Conservation (phyloP, 2,113 vertebrate genomes). For the Gymnobelideus leadbeateri region DNA sequence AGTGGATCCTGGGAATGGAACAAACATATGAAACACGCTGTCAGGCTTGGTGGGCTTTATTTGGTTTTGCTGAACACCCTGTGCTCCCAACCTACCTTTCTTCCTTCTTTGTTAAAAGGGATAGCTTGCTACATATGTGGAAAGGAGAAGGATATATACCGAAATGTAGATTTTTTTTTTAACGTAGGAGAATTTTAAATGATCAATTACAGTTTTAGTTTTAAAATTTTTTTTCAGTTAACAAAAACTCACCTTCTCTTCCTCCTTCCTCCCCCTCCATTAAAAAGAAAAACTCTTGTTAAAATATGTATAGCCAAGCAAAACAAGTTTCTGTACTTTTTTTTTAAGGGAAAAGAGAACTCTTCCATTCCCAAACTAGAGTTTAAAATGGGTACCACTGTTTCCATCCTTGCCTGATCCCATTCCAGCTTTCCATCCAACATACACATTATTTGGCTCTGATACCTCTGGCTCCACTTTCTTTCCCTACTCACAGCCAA, state of each 20-base stretch:
- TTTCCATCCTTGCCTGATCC: not conserved
- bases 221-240: not conserved
- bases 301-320: not conserved
- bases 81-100: not conserved
- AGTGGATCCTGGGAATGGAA: not conserved
- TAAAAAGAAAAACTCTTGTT: not conserved
- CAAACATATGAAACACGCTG: not conserved
- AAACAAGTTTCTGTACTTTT: not conserved
- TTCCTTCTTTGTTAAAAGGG: not conserved
- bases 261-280: not conserved
- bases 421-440: constrained; percentile 8
- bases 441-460: not conserved
- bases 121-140: not conserved
- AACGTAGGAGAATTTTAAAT: not conserved
- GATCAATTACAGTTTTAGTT: not conserved
- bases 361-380: not conserved
- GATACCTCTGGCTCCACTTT: not conserved
- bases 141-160: not conserved
- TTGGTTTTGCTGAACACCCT: not conserved
- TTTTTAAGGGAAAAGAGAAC: not conserved
- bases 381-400: not conserved
- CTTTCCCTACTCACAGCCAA: constrained; percentile 1
- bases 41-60: not conserved
- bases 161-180: not conserved
- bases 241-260: not conserved